Conservation (phyloP, 2,888 invertebrate species). For the Drosophila parthenogenetica region DNA sequence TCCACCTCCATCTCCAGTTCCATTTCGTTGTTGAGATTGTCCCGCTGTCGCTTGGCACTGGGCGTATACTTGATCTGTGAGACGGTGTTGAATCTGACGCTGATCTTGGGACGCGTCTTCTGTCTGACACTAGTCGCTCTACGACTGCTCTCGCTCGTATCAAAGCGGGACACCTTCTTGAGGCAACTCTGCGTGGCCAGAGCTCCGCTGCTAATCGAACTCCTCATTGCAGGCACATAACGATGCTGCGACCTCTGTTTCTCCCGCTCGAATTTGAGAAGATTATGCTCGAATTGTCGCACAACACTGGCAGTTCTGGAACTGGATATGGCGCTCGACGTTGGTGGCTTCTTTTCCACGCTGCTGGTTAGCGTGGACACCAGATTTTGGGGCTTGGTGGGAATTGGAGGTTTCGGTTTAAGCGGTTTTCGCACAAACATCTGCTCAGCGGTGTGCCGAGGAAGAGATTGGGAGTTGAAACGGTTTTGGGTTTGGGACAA, state of each 20-base stretch:
- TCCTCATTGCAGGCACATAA: slow-evolving; percentile 72
- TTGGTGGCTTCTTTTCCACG: slow-evolving; percentile 66
- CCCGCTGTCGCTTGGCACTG: slow-evolving; percentile 74
- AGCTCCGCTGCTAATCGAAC: slow-evolving; percentile 83
- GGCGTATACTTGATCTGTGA: slow-evolving; percentile 84
- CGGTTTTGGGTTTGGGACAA: slow-evolving; percentile 20
- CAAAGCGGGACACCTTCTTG: slow-evolving; percentile 83
- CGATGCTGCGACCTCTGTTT: slow-evolving; percentile 75
- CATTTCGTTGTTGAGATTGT: slow-evolving; percentile 55
- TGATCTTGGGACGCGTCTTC: slow-evolving; percentile 85
- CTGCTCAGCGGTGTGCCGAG: slow-evolving; percentile 32
- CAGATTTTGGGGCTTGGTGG: slow-evolving; percentile 82
- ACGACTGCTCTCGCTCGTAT: slow-evolving; percentile 82
- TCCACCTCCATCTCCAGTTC: slow-evolving; percentile 34
- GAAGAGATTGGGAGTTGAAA: slow-evolving; percentile 2
- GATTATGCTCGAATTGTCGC: slow-evolving; percentile 86
- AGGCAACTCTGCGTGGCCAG: slow-evolving; percentile 82
- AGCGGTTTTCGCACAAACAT: slow-evolving; percentile 76
- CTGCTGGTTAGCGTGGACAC: slow-evolving; percentile 74
- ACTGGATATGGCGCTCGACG: slow-evolving; percentile 35
- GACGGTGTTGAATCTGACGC: slow-evolving; percentile 84
- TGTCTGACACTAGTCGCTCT: slow-evolving; percentile 88
- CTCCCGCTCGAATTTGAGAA: slow-evolving; percentile 86
- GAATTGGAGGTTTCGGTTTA: slow-evolving; percentile 82
- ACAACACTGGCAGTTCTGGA: slow-evolving; percentile 84